A percentile compares a stretch with the other conserved stretches of the same genome.
phyloP scores from a whole-genome alignment of 2,797 vertebrate species.

The Acrossocheilus fasciatus region DNA sequence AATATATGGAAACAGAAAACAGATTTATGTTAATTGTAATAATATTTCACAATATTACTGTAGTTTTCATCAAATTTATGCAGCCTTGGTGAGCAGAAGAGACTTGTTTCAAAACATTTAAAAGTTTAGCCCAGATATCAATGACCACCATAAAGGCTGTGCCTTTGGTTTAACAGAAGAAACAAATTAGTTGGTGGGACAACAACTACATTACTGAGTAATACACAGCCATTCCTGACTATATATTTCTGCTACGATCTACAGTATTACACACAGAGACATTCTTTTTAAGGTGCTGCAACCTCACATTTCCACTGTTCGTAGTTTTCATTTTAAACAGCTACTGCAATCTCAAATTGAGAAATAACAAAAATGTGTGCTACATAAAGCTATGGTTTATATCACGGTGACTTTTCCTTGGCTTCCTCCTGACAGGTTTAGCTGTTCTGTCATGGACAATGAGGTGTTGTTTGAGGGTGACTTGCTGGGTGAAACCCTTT shows the following conservation, averaged over 20 bases:
- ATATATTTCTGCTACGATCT: not conserved
- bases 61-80: not conserved
- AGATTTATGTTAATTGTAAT: not conserved
- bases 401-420: conserved; percentile 34
- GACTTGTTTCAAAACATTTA: not conserved
- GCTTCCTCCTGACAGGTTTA: conserved; percentile 9
- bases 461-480: conserved; percentile 75
- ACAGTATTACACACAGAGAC: not conserved
- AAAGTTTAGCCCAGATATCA: not conserved
- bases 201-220: not conserved
- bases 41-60: not conserved
- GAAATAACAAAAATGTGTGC: not conserved
- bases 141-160: not conserved
- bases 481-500: conserved; percentile 73
- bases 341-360: not conserved
- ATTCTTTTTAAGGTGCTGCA: not conserved
- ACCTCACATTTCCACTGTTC: not conserved
- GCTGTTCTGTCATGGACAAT: conserved; percentile 59
- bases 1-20: not conserved
- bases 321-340: not conserved
- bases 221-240: not conserved
- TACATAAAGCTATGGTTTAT: not conserved
- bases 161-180: conserved; percentile 6
- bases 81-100: not conserved
- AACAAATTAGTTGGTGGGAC: not conserved